Evolutionary conservation across 1,140 invertebrate species (phyloP).

Genomic region (Chelonus insularis): DNA sequence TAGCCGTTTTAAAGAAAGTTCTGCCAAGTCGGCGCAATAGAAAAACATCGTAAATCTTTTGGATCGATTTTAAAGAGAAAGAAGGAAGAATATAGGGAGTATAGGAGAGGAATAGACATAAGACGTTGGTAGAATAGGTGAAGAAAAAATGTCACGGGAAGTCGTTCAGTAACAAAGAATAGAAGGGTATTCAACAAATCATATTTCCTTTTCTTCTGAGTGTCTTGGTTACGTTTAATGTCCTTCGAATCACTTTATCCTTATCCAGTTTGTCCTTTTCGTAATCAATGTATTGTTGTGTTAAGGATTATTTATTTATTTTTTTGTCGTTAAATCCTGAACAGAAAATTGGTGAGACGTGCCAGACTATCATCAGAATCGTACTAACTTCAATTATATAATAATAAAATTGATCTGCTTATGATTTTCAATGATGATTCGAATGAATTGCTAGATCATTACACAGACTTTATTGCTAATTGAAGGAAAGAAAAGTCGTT

Average conservation of each 20-base stretch:
- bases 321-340: no score
- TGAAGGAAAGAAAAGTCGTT: no score
- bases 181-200: conserved; percentile 27
- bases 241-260: conserved; percentile 21
- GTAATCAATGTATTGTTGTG: not conserved
- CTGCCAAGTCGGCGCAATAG: conserved; percentile 36
- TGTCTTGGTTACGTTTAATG: conserved; percentile 29
- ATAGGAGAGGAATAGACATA: not conserved
- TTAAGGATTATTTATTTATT: conserved; percentile 10
- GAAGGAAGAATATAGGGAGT: not conserved
- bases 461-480: no score
- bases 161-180: conserved; percentile 22
- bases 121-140: not conserved
- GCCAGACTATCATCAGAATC: no score
- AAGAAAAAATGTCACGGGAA: conserved; percentile 1
- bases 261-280: conserved; percentile 6
- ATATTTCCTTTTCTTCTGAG: conserved; percentile 19
- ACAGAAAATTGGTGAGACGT: no score
- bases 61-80: conserved; percentile 28
- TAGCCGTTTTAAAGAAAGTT: conserved; percentile 30
- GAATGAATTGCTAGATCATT: no score
- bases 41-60: conserved; percentile 36
- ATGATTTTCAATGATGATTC: no score
- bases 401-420: not conserved
- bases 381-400: no score